phyloP scores from a whole-genome alignment of 2,888 invertebrate genomes.

The Anodontia alba region DNA sequence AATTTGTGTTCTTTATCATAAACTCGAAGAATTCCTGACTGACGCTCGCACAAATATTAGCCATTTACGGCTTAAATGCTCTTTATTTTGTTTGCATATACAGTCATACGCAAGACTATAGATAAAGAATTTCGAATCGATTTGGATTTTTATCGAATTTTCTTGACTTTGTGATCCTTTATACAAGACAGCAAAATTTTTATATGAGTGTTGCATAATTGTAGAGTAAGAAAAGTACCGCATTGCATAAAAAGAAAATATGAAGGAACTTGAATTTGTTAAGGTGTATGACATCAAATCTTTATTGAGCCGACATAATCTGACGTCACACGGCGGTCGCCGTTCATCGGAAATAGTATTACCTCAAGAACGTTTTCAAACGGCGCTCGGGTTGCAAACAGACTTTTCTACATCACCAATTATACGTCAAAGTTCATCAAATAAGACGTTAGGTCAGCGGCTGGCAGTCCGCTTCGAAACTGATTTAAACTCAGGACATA shows the following conservation, averaged over 20 bases:
- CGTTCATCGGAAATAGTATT: constrained; percentile 22
- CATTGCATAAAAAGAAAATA: too few relatives aligned
- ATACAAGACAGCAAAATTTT: too few relatives aligned
- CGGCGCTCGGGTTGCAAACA: constrained; percentile 29
- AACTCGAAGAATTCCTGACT: neutral
- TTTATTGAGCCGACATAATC: constrained; percentile 16
- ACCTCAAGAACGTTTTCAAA: constrained; percentile 23
- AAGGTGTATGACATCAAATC: constrained; percentile 19
- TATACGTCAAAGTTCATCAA: neutral
- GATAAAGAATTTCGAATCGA: constrained; percentile 6
- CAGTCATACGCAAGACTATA: neutral
- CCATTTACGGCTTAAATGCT: constrained; percentile 8
- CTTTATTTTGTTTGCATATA: neutral
- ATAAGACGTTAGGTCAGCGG: neutral
- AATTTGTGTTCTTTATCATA: constrained; percentile 8
- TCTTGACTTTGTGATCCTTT: neutral
- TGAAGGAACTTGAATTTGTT: constrained; percentile 26
- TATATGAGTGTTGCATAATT: too few relatives aligned
- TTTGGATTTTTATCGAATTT: neutral
- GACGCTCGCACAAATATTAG: constrained; percentile 13
- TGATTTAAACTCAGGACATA: neutral
- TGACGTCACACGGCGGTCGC: constrained; percentile 38
- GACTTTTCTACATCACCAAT: neutral
- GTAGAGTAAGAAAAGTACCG: too few relatives aligned
- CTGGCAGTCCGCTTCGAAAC: neutral